Evolutionary conservation across 1,140 invertebrate genomes (phyloP), one percentile per base, ranked within the genome.

Genomic region (Temnothorax nylanderi): DNA sequence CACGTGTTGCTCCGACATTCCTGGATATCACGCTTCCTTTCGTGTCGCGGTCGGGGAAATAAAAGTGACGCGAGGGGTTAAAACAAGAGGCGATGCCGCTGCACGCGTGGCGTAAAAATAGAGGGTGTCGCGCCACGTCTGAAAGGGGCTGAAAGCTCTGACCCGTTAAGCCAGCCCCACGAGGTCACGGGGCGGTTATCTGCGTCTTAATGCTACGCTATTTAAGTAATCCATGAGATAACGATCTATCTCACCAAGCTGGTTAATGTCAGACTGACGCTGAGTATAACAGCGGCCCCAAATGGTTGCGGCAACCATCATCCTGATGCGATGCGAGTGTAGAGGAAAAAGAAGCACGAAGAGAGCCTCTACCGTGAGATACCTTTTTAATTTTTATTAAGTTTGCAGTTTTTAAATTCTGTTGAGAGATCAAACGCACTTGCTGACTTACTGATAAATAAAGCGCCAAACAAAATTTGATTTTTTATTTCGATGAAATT

Each of bases 1-100:
- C 60, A 86, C 81, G 85, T 84, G 85, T 87, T 84, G 86, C 86
- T 87, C 86, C 86, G 67, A 77, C 88, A 89, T 89, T 87, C 81
- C 86, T 69, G 80, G 47, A 87, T 47, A 60, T 56, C 47, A 75
- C 44, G 80, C 69, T 75, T 84, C 69, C 44, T 62, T 60, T 49
- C 67, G 54, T 86, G 76, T 18, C 44, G 26, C 41, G 13, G 76
- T 18, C 44, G 26, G 51, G 13, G 58, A 82, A 86, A 71, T 86
- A 62, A 86, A 86, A 86, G 47, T 81, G 75, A 76, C 71, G 86
- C 32, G 54, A 16, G 47, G 49, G 54, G 69, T 80, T 65, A 60
- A 49, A 74, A 74, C 32, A 51, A 26, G 56, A 72, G 56, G 62
- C 26, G 58, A 21, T 10, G n/a, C n/a, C 21, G 37, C 16, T 54